Conservation (phyloP, 1,140 invertebrate genomes). For the Arctopsyche grandis region DNA sequence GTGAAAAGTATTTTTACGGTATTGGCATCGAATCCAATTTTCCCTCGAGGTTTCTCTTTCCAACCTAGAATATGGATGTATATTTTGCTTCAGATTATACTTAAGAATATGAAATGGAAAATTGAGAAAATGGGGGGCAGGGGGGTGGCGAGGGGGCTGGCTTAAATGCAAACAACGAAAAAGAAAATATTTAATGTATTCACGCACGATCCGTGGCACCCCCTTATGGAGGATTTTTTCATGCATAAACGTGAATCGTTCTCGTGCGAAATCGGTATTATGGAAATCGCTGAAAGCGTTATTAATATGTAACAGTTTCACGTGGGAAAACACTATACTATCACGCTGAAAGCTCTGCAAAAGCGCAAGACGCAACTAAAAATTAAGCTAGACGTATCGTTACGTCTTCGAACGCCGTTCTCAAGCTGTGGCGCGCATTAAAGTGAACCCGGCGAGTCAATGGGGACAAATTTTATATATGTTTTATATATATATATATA, state of each 20-base stretch:
- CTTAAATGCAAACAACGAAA: slow-evolving; percentile 3
- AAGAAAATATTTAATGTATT: background rate
- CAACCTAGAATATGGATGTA: no score
- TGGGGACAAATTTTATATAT: background rate
- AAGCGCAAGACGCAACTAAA: background rate
- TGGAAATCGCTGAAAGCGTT: slow-evolving; percentile 9
- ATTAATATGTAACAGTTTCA: slow-evolving; percentile 11
- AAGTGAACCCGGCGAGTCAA: background rate
- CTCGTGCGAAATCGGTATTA: slow-evolving; percentile 1
- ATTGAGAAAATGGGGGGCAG: no score
- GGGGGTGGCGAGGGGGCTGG: background rate
- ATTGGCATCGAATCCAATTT: no score
- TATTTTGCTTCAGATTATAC: no score
- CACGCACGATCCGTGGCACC: background rate
- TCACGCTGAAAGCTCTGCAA: background rate
- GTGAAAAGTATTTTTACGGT: no score
- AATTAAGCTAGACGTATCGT: no score
- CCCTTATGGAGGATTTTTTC: background rate
- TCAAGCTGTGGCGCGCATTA: background rate
- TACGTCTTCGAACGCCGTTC: background rate
- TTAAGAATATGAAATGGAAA: no score
- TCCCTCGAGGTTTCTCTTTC: no score
- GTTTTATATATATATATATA: background rate
- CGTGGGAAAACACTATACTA: background rate
- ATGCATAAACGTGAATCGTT: slow-evolving; percentile 7